phyloP scores from a whole-genome alignment of 2,113 vertebrate genomes.

The Odontesthes bonariensis region DNA sequence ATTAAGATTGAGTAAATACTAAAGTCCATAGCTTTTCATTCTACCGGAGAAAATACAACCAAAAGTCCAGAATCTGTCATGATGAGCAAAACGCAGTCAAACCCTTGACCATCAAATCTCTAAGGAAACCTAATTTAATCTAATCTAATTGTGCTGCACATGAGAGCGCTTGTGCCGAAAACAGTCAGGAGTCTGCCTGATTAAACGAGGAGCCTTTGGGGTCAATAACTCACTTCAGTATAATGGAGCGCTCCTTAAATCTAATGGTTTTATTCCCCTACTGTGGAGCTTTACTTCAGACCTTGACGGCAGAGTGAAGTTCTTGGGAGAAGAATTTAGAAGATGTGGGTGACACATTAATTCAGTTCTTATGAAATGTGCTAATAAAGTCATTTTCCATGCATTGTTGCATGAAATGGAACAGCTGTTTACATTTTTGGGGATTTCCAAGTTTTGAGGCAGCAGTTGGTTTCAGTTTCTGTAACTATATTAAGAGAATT shows the following conservation, averaged over 20 bases:
- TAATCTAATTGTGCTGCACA: neutral
- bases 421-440: no score
- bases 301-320: neutral
- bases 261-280: neutral
- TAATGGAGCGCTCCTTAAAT: conserved; percentile 4
- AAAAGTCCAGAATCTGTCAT: no score
- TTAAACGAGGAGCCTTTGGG: conserved; percentile 3
- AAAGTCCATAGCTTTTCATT: no score
- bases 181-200: neutral
- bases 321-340: neutral
- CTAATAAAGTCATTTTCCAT: neutral
- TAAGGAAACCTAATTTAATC: neutral
- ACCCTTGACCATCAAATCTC: neutral
- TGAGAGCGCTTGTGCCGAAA: neutral
- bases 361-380: neutral
- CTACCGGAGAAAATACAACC: no score
- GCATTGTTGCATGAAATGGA: neutral
- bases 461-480: no score
- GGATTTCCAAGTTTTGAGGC: no score
- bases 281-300: conserved; percentile 4
- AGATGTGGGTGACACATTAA: neutral
- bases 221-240: conserved; percentile 38
- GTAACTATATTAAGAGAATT: no score
- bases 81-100: neutral
- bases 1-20: no score